These are phyloP conservation scores for Etheostoma nigrum DNA, from an alignment of 2,797 vertebrate genomes.

Conservation along the genomic window DNA sequence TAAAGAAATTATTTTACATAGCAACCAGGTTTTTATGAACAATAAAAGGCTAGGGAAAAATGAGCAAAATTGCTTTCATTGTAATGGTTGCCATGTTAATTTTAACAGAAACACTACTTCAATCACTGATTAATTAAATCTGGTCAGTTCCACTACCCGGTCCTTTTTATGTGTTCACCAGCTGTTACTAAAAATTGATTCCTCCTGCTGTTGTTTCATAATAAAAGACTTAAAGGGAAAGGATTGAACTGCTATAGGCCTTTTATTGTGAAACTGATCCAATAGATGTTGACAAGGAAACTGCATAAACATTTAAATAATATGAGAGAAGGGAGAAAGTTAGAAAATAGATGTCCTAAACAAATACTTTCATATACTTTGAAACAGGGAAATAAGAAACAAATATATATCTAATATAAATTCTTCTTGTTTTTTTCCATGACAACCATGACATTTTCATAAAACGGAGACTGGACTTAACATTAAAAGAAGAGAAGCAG, in stretches of 20 bases:
- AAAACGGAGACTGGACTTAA: background rate
- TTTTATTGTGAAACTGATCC: background rate
- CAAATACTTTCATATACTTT: background rate
- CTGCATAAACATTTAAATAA: background rate
- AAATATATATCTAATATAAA: background rate
- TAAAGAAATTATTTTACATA: too few species aligned
- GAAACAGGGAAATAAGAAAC: background rate
- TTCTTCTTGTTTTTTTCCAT: too few species aligned
- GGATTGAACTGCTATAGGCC: background rate
- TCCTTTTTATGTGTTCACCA: background rate
- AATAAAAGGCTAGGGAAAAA: too few species aligned
- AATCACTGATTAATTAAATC: background rate
- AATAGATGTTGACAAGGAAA: background rate
- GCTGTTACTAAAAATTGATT: background rate
- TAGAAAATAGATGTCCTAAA: background rate
- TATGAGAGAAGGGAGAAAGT: background rate
- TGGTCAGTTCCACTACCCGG: too few species aligned
- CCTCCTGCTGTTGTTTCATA: constrained; percentile 3
- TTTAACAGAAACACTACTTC: background rate
- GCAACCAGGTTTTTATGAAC: background rate
- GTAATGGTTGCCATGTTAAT: background rate
- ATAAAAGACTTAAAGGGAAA: background rate
- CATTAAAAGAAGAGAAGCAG: too few species aligned
- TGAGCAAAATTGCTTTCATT: too few species aligned
- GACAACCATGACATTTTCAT: background rate